A percentile compares a stretch with the other conserved stretches of the same genome.
phyloP scores from a whole-genome alignment of 1,140 invertebrate genomes.

The Oscheius sp. region DNA sequence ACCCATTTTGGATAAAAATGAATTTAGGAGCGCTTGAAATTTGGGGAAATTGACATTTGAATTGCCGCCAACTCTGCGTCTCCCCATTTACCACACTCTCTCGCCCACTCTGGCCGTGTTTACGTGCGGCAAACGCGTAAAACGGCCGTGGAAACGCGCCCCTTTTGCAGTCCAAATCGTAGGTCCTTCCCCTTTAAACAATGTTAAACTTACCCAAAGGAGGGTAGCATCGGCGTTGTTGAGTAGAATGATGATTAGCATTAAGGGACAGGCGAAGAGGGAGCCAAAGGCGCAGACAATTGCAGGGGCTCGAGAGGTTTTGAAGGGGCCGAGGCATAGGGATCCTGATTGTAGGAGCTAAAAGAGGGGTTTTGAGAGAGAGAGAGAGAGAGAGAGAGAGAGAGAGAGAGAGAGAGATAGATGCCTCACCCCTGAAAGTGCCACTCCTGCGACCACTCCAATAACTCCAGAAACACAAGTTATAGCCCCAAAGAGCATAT shows the following conservation, averaged over 20 bases:
- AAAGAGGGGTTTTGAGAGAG: not conserved
- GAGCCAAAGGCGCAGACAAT: not conserved
- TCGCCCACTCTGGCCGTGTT: too few relatives aligned
- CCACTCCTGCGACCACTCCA: constrained; percentile 13
- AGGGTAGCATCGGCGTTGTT: not conserved
- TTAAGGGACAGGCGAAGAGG: not conserved
- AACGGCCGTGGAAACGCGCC: too few relatives aligned
- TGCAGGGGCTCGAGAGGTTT: not conserved
- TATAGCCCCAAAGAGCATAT: constrained; percentile 22
- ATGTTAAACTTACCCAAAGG: not conserved
- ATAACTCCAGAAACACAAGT: constrained; percentile 20
- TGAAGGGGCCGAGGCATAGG: not conserved
- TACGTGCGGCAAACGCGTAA: too few relatives aligned
- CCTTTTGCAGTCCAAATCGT: too few relatives aligned
- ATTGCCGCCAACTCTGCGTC: too few relatives aligned
- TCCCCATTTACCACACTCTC: too few relatives aligned
- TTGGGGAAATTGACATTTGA: too few relatives aligned
- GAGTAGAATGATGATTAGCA: not conserved
- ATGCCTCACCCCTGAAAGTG: not conserved
- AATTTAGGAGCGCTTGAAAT: too few relatives aligned
- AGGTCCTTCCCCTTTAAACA: too few relatives aligned
- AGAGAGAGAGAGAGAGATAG: too few relatives aligned
- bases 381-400: too few relatives aligned
- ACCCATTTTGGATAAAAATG: too few relatives aligned
- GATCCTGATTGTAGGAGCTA: not conserved